These are phyloP conservation scores for Chelon auratus DNA, from an alignment of 2,797 vertebrate species.

Conservation along the genomic window DNA sequence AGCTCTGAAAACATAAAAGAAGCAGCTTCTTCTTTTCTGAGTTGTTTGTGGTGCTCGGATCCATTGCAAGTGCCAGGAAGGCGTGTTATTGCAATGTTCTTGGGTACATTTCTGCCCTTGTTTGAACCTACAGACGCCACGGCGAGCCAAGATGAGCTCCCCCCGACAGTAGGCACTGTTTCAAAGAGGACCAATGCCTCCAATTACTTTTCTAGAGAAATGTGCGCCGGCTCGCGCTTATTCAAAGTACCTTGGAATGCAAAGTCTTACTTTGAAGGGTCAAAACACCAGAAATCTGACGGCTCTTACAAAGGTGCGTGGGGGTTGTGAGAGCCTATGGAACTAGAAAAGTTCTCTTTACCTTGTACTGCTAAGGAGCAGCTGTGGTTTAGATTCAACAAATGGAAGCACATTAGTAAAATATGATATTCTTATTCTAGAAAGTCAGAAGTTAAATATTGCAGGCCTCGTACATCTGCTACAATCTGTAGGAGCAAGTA, in stretches of 20 bases:
- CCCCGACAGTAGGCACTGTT: slow-evolving; percentile 5
- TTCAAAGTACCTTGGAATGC: background rate
- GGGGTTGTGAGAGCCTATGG: too few relatives aligned
- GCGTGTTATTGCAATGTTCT: slow-evolving; percentile 21
- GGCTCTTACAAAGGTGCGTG: too few relatives aligned
- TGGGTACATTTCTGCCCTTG: slow-evolving; percentile 35
- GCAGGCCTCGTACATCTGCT: too few relatives aligned
- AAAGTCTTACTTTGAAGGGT: background rate
- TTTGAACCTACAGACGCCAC: slow-evolving; percentile 24
- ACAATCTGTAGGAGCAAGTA: too few relatives aligned
- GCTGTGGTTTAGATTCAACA: too few relatives aligned
- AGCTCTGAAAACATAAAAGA: slow-evolving; percentile 25
- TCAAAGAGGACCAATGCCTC: slow-evolving; percentile 18
- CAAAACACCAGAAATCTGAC: background rate
- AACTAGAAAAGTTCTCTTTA: too few relatives aligned
- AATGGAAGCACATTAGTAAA: too few relatives aligned
- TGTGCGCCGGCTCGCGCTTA: background rate
- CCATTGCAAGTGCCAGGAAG: slow-evolving; percentile 17
- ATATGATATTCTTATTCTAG: too few relatives aligned
- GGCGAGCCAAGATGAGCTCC: slow-evolving; percentile 4
- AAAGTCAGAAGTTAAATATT: too few relatives aligned
- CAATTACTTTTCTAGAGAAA: slow-evolving; percentile 15
- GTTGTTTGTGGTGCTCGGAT: slow-evolving; percentile 27
- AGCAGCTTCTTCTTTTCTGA: background rate
- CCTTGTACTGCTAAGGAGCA: too few relatives aligned